Evolutionary conservation across 2,113 vertebrate genomes (phyloP).

Genomic region (Saimiri boliviensis): DNA sequence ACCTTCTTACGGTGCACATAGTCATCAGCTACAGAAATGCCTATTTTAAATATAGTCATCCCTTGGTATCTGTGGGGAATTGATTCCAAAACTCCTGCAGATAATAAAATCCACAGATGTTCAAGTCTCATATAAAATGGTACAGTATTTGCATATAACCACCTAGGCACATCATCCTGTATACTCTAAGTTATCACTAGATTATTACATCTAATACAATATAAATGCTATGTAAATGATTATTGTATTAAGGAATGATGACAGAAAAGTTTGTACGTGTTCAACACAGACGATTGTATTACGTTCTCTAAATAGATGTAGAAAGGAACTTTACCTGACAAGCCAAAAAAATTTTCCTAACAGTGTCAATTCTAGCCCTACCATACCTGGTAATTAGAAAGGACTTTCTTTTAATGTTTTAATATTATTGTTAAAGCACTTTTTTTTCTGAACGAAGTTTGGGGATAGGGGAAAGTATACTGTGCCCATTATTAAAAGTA

Average conservation of each 20-base stretch:
- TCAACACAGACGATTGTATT: background rate
- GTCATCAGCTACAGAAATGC: background rate
- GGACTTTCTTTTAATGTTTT: constrained; percentile 31
- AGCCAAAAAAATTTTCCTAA: background rate
- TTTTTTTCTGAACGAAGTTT: background rate
- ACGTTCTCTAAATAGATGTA: background rate
- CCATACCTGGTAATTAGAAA: background rate
- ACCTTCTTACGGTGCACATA: background rate
- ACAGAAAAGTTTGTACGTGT: background rate
- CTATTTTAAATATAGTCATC: background rate
- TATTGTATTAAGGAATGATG: background rate
- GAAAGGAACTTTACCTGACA: constrained; percentile 2
- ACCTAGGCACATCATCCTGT: background rate
- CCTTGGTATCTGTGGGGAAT: background rate
- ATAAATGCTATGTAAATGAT: background rate
- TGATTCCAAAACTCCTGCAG: background rate
- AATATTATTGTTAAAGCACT: background rate
- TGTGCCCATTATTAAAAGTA: constrained; percentile 28
- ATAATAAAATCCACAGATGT: background rate
- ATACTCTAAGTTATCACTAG: background rate
- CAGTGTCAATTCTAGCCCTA: background rate
- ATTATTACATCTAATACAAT: background rate
- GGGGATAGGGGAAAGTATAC: background rate
- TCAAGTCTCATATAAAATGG: background rate
- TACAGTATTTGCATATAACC: background rate